phyloP scores from a whole-genome alignment of 2,113 vertebrate species.

The Alouatta palliata region DNA sequence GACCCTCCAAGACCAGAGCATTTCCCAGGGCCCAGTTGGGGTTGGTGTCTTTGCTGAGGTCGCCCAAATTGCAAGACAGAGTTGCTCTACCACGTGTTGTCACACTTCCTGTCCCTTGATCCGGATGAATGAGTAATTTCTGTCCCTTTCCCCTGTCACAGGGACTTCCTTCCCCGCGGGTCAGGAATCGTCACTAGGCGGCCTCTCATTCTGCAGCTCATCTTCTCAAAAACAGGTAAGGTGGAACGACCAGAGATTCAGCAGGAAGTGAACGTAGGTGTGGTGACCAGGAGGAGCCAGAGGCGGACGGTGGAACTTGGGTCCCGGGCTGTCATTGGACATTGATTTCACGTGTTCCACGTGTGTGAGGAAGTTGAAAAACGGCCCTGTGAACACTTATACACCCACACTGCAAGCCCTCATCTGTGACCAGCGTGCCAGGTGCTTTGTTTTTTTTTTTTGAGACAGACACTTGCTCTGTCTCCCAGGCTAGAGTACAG shows the following conservation, averaged over 20 bases:
- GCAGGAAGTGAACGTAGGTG: fast-evolving
- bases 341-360: neutral
- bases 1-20: neutral
- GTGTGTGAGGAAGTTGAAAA: neutral
- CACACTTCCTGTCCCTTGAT: neutral
- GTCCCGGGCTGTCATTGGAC: neutral
- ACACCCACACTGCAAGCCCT: neutral
- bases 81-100: neutral
- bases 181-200: slow-evolving; percentile 97
- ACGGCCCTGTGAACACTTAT: neutral
- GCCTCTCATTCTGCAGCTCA: slow-evolving; percentile 97
- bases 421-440: neutral
- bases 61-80: neutral
- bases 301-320: too few relatives aligned
- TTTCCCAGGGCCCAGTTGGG: neutral
- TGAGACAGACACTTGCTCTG: neutral
- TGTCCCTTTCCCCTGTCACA: slow-evolving; percentile 73
- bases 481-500: neutral
- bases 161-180: slow-evolving; percentile 97
- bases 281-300: neutral
- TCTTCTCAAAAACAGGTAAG: slow-evolving; percentile 96
- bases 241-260: neutral
- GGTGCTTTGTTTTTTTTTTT: neutral
- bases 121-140: neutral
- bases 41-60: neutral